These are phyloP conservation scores for Nymphalis urticae DNA, from an alignment of 2,888 invertebrate genomes.

Conservation along the genomic window DNA sequence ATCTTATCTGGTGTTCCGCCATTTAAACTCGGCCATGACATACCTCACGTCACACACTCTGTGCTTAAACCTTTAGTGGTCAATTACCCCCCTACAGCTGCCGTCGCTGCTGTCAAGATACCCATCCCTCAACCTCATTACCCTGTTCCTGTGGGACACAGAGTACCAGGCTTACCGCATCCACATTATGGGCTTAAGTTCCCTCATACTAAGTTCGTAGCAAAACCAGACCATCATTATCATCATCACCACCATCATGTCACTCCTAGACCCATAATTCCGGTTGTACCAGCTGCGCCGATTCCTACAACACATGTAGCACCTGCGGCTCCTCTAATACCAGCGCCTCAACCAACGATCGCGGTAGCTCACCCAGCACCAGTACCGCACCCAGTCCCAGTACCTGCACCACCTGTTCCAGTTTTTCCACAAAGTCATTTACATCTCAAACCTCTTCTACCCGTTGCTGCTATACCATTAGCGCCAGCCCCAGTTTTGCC, in stretches of 20 bases:
- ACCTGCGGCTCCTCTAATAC: slow-evolving; percentile 52
- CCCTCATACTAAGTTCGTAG: slow-evolving; percentile 61
- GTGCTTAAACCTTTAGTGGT: slow-evolving; percentile 74
- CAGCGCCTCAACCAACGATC: slow-evolving; percentile 53
- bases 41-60: slow-evolving; percentile 73
- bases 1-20: slow-evolving; percentile 68
- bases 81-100: slow-evolving; percentile 71
- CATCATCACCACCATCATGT: slow-evolving; percentile 76
- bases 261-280: slow-evolving; percentile 61
- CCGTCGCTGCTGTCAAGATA: slow-evolving; percentile 72
- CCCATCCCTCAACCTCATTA: slow-evolving; percentile 63
- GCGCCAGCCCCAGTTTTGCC: slow-evolving; percentile 51
- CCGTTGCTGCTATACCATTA: slow-evolving; percentile 52
- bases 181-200: slow-evolving; percentile 67
- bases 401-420: slow-evolving; percentile 51
- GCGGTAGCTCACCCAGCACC: slow-evolving; percentile 58
- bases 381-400: slow-evolving; percentile 49
- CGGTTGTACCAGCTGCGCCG: slow-evolving; percentile 46
- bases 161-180: slow-evolving; percentile 61
- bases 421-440: slow-evolving; percentile 51
- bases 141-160: slow-evolving; percentile 65
- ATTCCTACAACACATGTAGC: slow-evolving; percentile 41
- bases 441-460: slow-evolving; percentile 55
- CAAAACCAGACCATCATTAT: slow-evolving; percentile 65
- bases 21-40: slow-evolving; percentile 75